phyloP scores from a whole-genome alignment of 2,888 invertebrate species.

The Holacanthella duospinosa region DNA sequence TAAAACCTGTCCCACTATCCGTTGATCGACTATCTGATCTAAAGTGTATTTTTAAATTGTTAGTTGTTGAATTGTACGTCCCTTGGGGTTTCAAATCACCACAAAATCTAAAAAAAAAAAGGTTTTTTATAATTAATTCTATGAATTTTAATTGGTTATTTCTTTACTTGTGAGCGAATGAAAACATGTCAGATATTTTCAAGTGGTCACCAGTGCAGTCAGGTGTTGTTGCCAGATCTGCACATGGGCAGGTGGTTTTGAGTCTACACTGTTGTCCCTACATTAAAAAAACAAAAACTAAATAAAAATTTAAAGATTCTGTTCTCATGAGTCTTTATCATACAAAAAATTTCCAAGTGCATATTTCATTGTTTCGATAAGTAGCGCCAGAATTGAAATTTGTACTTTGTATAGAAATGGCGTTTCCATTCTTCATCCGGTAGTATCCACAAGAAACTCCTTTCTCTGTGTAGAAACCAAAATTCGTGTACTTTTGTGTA shows the following conservation, averaged over 20 bases:
- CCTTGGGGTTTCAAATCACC: slow-evolving; percentile 23
- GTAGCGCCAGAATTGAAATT: slow-evolving; percentile 19
- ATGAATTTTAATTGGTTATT: background rate
- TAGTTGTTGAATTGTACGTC: slow-evolving; percentile 21
- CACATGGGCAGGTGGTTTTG: slow-evolving; percentile 24
- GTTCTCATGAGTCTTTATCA: slow-evolving; percentile 7
- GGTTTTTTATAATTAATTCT: background rate
- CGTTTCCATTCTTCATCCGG: slow-evolving; percentile 16
- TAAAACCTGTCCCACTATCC: slow-evolving; percentile 22
- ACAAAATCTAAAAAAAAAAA: slow-evolving; percentile 21
- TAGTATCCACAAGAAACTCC: slow-evolving; percentile 25
- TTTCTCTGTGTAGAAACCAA: slow-evolving; percentile 9
- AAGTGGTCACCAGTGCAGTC: slow-evolving; percentile 27
- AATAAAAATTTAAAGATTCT: background rate
- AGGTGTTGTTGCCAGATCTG: slow-evolving; percentile 20
- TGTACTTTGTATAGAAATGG: slow-evolving; percentile 21
- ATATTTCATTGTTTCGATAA: slow-evolving; percentile 26
- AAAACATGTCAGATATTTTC: slow-evolving; percentile 20
- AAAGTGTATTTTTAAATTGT: slow-evolving; percentile 21
- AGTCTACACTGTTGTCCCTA: slow-evolving; percentile 25
- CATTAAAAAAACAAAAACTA: background rate
- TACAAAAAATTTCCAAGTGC: slow-evolving; percentile 30
- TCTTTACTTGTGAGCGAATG: slow-evolving; percentile 26
- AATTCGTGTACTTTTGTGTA: too few relatives aligned
- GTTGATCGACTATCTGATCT: slow-evolving; percentile 16